phyloP scores from a whole-genome alignment of 2,113 vertebrate genomes.

The Scophthalmus maximus region DNA sequence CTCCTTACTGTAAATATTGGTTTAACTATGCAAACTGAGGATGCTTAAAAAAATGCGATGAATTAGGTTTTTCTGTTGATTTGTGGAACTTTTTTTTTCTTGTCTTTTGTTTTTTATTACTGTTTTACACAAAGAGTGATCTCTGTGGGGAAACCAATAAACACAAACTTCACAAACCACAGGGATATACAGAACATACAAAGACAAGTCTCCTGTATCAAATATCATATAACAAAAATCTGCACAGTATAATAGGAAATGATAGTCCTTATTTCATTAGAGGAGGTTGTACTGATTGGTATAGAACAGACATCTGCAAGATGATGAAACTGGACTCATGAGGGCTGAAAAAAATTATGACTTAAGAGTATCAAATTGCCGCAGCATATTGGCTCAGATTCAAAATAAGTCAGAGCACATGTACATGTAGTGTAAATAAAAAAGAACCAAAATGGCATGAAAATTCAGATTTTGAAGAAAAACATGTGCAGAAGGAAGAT shows the following conservation, averaged over 20 bases:
- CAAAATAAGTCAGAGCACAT: constrained; percentile 9
- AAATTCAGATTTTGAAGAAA: neutral
- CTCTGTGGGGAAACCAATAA: neutral
- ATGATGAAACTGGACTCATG: constrained; percentile 2
- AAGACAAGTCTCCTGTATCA: neutral
- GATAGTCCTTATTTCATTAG: neutral
- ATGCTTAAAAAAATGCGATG: too few species aligned
- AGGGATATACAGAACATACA: constrained; percentile 16
- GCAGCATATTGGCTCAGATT: constrained; percentile 27
- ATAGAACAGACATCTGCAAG: neutral
- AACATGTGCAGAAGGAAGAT: neutral
- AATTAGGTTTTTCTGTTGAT: too few species aligned
- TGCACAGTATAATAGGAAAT: constrained; percentile 28
- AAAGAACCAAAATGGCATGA: neutral
- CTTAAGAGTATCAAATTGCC: neutral
- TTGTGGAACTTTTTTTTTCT: neutral
- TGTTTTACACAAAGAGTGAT: constrained; percentile 9
- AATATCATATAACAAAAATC: constrained; percentile 37
- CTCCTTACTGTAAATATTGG: too few species aligned
- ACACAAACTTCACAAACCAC: constrained; percentile 24
- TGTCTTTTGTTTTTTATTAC: constrained; percentile 1
- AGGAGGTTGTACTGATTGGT: neutral
- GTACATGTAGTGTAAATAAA: neutral
- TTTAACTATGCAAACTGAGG: too few species aligned
- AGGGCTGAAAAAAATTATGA: neutral